These are phyloP conservation scores for Clunio marinus DNA, from an alignment of 2,888 invertebrate species.

Conservation along the genomic window DNA sequence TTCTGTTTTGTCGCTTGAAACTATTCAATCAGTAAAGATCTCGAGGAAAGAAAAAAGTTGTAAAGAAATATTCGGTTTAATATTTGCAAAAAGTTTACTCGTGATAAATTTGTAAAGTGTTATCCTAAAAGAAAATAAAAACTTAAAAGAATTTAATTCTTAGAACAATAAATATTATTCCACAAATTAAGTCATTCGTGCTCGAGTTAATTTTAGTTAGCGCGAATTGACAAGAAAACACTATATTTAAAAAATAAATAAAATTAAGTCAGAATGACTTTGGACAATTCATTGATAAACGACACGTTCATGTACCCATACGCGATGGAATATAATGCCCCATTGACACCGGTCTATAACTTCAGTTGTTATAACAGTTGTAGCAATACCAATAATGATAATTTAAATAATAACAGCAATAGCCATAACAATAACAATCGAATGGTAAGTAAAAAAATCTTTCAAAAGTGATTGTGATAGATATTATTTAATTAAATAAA, in stretches of 20 bases:
- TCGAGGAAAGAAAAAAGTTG: neutral
- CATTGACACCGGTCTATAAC: conserved; percentile 50
- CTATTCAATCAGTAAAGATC: conserved; percentile 24
- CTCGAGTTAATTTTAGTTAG: too few relatives aligned
- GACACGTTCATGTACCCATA: conserved; percentile 31
- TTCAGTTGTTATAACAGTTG: neutral
- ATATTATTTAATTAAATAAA: too few relatives aligned
- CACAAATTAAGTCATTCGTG: too few relatives aligned
- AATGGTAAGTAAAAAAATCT: conserved; percentile 27
- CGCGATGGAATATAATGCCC: conserved; percentile 43
- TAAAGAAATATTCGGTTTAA: neutral
- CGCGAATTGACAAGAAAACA: too few relatives aligned
- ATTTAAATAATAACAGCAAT: conserved; percentile 2
- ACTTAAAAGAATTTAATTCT: conserved; percentile 1
- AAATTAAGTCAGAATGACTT: conserved; percentile 16
- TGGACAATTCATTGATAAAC: conserved; percentile 33
- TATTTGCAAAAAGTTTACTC: neutral
- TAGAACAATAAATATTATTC: too few relatives aligned
- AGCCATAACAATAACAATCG: conserved; percentile 10
- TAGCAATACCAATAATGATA: neutral
- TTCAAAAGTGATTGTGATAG: too few relatives aligned
- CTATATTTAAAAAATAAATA: neutral
- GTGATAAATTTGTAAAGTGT: conserved; percentile 1
- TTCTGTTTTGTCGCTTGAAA: conserved; percentile 31
- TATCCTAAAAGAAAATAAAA: conserved; percentile 11